Percentiles rank a stretch among this genome's conserved stretches.
These are phyloP conservation scores for Steromphala cineraria DNA, from an alignment of 2,888 invertebrate genomes.

Conservation along the genomic window DNA sequence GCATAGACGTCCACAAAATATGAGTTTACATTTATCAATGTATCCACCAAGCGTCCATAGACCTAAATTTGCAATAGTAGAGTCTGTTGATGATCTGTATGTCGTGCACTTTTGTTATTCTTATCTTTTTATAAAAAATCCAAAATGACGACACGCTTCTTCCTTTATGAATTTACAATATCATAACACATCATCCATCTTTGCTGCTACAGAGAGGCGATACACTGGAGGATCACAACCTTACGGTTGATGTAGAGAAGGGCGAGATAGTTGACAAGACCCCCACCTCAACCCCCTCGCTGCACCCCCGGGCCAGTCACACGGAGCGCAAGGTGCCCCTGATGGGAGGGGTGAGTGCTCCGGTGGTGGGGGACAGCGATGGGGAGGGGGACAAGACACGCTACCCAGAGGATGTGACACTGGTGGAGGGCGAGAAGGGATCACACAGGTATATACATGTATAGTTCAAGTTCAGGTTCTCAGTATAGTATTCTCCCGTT, in stretches of 20 bases:
- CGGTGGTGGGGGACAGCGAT: not conserved
- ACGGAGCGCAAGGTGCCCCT: not conserved
- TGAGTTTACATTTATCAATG: too few relatives aligned
- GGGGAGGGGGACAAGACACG: not conserved
- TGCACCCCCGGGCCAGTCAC: not conserved
- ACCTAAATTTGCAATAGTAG: too few relatives aligned
- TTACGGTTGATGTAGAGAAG: constrained; percentile 46
- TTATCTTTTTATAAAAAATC: too few relatives aligned
- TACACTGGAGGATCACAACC: constrained; percentile 43
- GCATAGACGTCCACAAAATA: too few relatives aligned
- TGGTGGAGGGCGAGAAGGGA: not conserved
- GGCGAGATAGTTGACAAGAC: constrained; percentile 42
- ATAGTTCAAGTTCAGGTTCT: too few relatives aligned
- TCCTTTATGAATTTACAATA: too few relatives aligned
- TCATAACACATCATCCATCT: not conserved
- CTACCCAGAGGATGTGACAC: not conserved
- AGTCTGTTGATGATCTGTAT: too few relatives aligned
- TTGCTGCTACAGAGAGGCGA: constrained; percentile 38
- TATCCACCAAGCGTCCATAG: too few relatives aligned
- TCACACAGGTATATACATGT: not conserved
- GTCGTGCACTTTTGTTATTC: too few relatives aligned
- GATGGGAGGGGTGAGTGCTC: not conserved
- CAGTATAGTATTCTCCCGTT: too few relatives aligned
- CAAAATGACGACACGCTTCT: too few relatives aligned
- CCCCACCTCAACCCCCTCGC: constrained; percentile 25